A percentile compares a stretch with the other conserved stretches of the same genome.
phyloP scores from a whole-genome alignment of 1,140 invertebrate species.

The Lepidurus arcticus region DNA sequence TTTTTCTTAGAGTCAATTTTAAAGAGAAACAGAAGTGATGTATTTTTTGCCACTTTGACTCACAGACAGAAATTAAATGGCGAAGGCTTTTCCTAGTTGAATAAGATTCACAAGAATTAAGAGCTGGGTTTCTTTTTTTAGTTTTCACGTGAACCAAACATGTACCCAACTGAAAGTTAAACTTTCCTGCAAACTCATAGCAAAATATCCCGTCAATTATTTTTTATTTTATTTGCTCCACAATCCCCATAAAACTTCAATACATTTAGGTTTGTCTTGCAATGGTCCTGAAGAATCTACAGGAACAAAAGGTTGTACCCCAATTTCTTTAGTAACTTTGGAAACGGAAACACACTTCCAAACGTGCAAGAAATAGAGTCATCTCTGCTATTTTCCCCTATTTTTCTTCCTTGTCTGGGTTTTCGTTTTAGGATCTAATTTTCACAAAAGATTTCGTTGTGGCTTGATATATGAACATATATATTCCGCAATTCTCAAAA shows the following conservation, averaged over 20 bases:
- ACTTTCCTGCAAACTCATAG: background rate
- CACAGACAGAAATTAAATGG: conserved; percentile 1
- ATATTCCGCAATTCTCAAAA: background rate
- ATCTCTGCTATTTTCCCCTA: background rate
- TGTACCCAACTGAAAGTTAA: background rate
- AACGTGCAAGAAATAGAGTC: too few species aligned
- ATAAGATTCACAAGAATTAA: background rate
- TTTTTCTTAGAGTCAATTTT: background rate
- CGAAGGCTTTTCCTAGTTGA: background rate
- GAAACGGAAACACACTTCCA: too few species aligned
- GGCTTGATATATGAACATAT: background rate
- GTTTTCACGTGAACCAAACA: background rate
- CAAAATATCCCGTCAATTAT: background rate
- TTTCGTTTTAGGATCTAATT: background rate
- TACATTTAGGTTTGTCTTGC: background rate
- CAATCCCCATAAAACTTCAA: background rate
- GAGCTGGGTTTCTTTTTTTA: background rate
- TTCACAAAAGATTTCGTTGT: background rate
- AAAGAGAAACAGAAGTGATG: background rate
- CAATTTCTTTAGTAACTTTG: too few species aligned
- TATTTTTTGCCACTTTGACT: background rate
- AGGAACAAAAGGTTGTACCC: too few species aligned
- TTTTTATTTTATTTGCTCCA: background rate
- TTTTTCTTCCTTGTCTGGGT: background rate
- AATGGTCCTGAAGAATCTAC: background rate